Evolutionary conservation across 1,140 invertebrate species (phyloP).

Genomic region (Nephotettix cincticeps): DNA sequence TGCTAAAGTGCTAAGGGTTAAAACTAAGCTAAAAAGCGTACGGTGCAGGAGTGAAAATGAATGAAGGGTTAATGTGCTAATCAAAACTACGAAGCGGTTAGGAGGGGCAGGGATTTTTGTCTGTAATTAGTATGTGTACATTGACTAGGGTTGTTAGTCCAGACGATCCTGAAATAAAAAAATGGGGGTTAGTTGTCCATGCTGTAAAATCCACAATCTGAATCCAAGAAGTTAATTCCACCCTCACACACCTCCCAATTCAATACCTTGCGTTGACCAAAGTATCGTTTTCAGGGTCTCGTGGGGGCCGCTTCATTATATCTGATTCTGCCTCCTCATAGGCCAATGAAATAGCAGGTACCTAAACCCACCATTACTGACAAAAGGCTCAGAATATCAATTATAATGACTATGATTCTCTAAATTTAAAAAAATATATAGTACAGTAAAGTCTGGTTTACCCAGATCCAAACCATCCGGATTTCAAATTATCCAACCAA

Average conservation of each 20-base stretch:
- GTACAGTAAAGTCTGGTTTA: too few species aligned
- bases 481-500: too few species aligned
- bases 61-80: not conserved
- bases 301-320: slow-evolving; percentile 76
- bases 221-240: slow-evolving; percentile 1
- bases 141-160: not conserved
- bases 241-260: slow-evolving; percentile 13
- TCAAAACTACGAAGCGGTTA: slow-evolving; percentile 2
- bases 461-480: too few species aligned
- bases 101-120: not conserved
- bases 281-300: slow-evolving; percentile 61
- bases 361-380: slow-evolving; percentile 26
- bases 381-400: too few species aligned
- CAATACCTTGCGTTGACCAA: slow-evolving; percentile 71
- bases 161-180: not conserved
- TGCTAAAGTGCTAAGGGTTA: not conserved
- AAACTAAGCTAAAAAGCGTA: slow-evolving; percentile 25
- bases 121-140: not conserved
- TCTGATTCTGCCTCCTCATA: slow-evolving; percentile 81
- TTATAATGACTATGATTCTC: too few species aligned
- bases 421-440: too few species aligned
- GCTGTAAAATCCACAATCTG: slow-evolving; percentile 13
- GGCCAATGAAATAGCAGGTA: slow-evolving; percentile 77
- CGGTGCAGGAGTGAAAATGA: slow-evolving; percentile 35
- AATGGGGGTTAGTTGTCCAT: slow-evolving; percentile 14